phyloP scores from a whole-genome alignment of 2,797 vertebrate genomes.

The Halcyon badia region DNA sequence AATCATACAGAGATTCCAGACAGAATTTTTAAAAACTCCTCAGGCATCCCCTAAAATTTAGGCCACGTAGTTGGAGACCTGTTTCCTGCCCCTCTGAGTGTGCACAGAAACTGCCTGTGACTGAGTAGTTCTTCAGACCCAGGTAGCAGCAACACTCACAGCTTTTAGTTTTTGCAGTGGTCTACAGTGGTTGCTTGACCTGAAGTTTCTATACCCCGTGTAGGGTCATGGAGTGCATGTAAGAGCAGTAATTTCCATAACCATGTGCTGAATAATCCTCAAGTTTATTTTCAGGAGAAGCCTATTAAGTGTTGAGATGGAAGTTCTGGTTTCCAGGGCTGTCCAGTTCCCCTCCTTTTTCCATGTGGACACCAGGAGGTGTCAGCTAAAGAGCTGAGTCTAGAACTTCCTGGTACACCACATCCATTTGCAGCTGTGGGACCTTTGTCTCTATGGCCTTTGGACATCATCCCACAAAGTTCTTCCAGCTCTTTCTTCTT shows the following conservation, averaged over 20 bases:
- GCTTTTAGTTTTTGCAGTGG: background rate
- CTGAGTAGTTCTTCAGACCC: background rate
- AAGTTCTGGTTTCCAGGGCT: background rate
- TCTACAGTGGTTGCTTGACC: background rate
- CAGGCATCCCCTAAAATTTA: background rate
- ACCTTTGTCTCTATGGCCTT: background rate
- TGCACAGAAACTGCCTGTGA: rapidly evolving
- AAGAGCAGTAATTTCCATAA: background rate
- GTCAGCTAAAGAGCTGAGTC: background rate
- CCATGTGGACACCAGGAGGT: background rate
- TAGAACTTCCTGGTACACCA: background rate
- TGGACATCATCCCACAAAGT: background rate
- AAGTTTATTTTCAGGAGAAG: background rate
- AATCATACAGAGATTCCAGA: background rate
- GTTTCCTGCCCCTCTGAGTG: background rate
- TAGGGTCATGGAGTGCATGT: background rate
- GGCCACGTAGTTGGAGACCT: background rate
- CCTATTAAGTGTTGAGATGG: background rate
- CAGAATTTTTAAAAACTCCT: background rate
- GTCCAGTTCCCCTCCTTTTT: background rate
- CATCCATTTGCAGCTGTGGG: background rate
- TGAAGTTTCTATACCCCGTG: background rate
- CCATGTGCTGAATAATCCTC: background rate
- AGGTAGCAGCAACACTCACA: background rate
- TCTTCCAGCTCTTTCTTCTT: background rate